Conservation (phyloP, 2,888 invertebrate species). For the Eupithecia subumbrata region DNA sequence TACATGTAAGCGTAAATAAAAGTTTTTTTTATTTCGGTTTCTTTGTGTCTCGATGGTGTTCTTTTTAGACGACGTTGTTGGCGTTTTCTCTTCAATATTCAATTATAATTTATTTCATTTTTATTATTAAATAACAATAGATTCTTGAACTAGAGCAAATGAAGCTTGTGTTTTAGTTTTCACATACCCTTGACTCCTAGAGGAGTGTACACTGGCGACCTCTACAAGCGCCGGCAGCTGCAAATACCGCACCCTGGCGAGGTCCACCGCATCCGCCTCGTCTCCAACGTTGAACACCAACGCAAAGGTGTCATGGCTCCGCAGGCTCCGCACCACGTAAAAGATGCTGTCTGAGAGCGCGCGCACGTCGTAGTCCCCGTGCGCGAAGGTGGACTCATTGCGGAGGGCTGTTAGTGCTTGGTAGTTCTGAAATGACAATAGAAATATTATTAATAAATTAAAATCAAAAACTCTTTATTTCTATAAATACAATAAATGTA, state of each 20-base stretch:
- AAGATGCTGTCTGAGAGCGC: constrained; percentile 66
- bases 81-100: not conserved
- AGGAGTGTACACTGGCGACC: constrained; percentile 65
- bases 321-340: constrained; percentile 63
- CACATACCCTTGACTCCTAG: constrained; percentile 57
- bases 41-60: too few species aligned
- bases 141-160: too few species aligned
- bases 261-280: constrained; percentile 64
- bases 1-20: not conserved
- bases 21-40: too few species aligned
- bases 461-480: too few species aligned
- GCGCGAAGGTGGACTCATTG: constrained; percentile 66
- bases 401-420: constrained; percentile 80
- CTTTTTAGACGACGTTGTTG: not conserved
- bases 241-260: constrained; percentile 58
- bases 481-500: too few species aligned
- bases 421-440: constrained; percentile 73
- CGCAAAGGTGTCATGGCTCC: constrained; percentile 59
- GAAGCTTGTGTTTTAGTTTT: too few species aligned
- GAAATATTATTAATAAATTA: too few species aligned
- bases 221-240: constrained; percentile 56
- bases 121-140: too few species aligned
- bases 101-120: too few species aligned
- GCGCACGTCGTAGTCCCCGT: constrained; percentile 72
- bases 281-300: constrained; percentile 83